Evolutionary conservation across 2,113 vertebrate species (phyloP), one percentile per base, ranked within the genome.

Genomic region (Micronycteris hirsuta): DNA sequence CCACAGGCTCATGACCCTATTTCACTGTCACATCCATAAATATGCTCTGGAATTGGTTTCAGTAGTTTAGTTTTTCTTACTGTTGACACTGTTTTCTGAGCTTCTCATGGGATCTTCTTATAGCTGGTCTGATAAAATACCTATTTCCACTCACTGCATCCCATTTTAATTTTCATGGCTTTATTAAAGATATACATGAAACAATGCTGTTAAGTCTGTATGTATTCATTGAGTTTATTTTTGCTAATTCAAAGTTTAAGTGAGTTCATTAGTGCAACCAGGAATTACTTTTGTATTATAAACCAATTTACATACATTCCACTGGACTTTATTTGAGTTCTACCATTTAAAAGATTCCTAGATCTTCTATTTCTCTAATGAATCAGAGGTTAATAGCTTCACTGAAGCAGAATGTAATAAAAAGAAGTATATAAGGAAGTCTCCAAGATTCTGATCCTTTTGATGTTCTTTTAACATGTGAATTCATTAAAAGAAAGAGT

Each of bases 151-250:
- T 87, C 76, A 47, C 45, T 86, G 47, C n/a, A 95, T 65, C 26
- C 61, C 91, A n/a, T 95, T 96, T 92, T 93, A 91, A 95, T 93
- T 89, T 97, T 89, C 38, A 76, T 94, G 70, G 9, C 19, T 74
- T 7, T 83, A 31, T n/a, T 80, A 52, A 94, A 92, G 73, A n/a
- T 61, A 45, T 33, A 73, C 70, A 71, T 68, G 33, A 78, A 96
- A 95, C 7, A 94, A 74, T 92, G 61, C 95, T 88, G 54, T 83
- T 94, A 91, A 93, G 15, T 68, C 22, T 89, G 14, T 63, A 15
- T 77, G 17, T 85, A 63, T 95, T 96, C 54, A 47, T 41, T 81
- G 20, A 88, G 47, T 87, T 95, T 91, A 19, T 83, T 76, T 86
- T 89, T 96, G 26, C 22, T 88, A 92, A 91, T 91, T 92, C 70